Conservation (phyloP, 2,797 vertebrate species). For the Vipera latastei region DNA sequence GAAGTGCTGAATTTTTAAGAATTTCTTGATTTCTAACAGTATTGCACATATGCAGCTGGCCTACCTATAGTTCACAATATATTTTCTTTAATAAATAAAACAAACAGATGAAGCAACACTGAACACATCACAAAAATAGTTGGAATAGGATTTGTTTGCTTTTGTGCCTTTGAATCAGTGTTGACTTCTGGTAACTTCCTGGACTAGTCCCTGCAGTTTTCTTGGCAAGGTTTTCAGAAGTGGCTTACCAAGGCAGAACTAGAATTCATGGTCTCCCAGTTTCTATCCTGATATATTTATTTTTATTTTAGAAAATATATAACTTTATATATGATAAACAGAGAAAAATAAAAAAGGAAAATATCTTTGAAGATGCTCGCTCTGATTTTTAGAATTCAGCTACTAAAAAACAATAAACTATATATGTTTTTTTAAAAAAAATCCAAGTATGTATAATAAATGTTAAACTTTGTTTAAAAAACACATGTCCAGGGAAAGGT, state of each 20-base stretch:
- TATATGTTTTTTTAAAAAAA: background rate
- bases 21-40: background rate
- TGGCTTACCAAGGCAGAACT: background rate
- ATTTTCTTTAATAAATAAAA: background rate
- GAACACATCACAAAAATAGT: background rate
- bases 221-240: background rate
- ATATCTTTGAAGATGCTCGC: background rate
- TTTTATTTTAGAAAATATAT: background rate
- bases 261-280: background rate
- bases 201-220: background rate
- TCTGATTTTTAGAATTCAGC: background rate
- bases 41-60: background rate
- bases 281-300: background rate
- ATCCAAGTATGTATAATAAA: background rate
- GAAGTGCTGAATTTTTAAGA: background rate
- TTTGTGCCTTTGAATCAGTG: background rate
- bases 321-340: background rate
- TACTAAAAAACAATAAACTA: background rate
- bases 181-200: background rate
- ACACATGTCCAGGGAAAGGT: background rate
- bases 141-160: background rate
- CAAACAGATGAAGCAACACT: background rate
- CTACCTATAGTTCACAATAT: background rate
- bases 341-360: background rate
- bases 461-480: background rate